Evolutionary conservation across 1,140 invertebrate genomes (phyloP).

Genomic region (Panagrolaimus sp.): DNA sequence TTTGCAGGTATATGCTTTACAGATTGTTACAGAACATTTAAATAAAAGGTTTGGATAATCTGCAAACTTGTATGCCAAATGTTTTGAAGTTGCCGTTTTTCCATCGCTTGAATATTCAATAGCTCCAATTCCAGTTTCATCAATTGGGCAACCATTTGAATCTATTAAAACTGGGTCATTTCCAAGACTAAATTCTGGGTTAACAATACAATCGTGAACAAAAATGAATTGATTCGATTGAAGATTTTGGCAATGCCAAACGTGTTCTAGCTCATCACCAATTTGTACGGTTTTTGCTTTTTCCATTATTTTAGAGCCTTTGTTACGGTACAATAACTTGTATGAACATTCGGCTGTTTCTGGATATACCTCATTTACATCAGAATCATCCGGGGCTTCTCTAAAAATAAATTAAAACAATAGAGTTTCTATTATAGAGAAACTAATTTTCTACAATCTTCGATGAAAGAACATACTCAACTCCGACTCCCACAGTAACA

Average conservation of each 20-base stretch:
- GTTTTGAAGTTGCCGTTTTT: slow-evolving; percentile 11
- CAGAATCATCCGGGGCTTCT: neutral
- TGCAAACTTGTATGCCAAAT: slow-evolving; percentile 23
- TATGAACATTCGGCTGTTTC: slow-evolving; percentile 2
- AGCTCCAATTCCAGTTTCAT: neutral
- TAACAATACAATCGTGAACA: slow-evolving; percentile 1
- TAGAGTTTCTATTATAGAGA: neutral
- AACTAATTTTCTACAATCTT: no score
- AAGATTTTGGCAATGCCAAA: slow-evolving; percentile 17
- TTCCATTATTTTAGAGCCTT: neutral
- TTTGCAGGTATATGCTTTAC: neutral
- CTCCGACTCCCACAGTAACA: slow-evolving; percentile 20
- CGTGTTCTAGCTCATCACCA: slow-evolving; percentile 18
- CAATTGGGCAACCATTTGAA: neutral
- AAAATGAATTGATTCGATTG: slow-evolving; percentile 10
- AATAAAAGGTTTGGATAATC: slow-evolving; percentile 27
- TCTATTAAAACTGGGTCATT: neutral
- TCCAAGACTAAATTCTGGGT: neutral
- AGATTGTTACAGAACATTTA: slow-evolving; percentile 23
- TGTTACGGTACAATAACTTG: neutral
- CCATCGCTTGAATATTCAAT: slow-evolving; percentile 19
- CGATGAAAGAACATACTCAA: slow-evolving; percentile 6
- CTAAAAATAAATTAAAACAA: neutral
- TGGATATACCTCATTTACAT: neutral
- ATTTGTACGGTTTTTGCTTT: slow-evolving; percentile 12